phyloP scores from a whole-genome alignment of 2,113 vertebrate genomes.

The Gorsachius goisagi region DNA sequence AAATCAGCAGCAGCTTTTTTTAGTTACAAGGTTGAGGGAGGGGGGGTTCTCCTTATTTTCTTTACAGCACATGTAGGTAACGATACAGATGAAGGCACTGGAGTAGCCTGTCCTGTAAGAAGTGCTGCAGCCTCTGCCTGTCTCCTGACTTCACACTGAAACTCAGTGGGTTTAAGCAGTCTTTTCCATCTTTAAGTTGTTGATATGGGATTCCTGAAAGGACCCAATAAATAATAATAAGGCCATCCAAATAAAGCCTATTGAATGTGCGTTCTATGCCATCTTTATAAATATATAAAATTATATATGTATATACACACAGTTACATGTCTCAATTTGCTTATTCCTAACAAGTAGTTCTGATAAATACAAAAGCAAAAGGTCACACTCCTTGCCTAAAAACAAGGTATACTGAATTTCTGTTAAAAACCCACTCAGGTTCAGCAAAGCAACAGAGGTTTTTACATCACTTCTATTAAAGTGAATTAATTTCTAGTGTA shows the following conservation, averaged over 20 bases:
- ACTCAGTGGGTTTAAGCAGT: not conserved
- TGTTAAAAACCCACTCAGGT: not conserved
- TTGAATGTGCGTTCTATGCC: not conserved
- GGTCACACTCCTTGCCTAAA: not conserved
- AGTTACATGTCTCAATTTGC: not conserved
- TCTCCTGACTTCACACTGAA: not conserved
- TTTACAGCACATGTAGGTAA: not conserved
- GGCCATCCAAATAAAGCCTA: not conserved
- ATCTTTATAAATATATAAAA: not conserved
- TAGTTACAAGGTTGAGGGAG: not conserved
- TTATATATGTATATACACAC: not conserved
- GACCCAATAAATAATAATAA: not conserved
- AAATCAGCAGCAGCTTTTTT: not conserved
- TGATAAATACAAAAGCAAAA: not conserved
- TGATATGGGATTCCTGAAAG: not conserved
- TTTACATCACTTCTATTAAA: not conserved
- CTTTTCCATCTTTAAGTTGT: not conserved
- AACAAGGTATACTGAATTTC: not conserved
- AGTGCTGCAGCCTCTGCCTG: not conserved
- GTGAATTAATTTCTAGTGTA: not conserved
- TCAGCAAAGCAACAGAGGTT: not conserved
- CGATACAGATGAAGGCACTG: not conserved
- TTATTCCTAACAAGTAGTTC: not conserved
- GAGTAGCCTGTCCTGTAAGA: not conserved
- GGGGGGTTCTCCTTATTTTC: not conserved